Conservation (phyloP, 1,140 invertebrate species). For the Pantala flavescens region DNA sequence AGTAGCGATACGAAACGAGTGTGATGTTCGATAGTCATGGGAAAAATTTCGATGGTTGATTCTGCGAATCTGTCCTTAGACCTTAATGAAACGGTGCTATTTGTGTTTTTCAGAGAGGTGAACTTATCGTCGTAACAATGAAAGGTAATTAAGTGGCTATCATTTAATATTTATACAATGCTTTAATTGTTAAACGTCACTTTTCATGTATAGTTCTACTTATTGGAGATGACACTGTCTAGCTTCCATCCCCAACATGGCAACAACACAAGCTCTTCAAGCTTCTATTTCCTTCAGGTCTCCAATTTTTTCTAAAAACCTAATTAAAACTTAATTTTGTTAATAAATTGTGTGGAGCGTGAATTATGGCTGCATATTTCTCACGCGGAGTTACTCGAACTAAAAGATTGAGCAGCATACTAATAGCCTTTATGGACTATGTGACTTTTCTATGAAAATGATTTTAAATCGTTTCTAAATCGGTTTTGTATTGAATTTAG, state of each 20-base stretch:
- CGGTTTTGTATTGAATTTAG: no score
- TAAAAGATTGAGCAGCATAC: no score
- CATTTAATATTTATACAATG: background rate
- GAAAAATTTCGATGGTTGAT: conserved; percentile 2
- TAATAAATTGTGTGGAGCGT: no score
- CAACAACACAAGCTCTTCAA: background rate
- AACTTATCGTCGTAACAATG: background rate
- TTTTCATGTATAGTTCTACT: background rate
- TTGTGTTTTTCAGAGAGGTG: background rate
- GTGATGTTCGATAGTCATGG: background rate
- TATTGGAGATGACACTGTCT: background rate
- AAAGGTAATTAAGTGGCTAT: background rate
- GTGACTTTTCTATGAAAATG: no score
- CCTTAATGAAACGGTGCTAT: background rate
- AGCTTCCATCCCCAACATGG: conserved; percentile 7
- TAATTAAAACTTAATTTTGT: no score
- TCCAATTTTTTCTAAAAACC: no score
- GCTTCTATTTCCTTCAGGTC: background rate
- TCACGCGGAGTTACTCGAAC: no score
- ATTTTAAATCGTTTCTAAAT: no score
- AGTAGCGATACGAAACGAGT: background rate
- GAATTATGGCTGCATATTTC: no score
- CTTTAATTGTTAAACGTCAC: background rate
- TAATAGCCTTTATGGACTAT: no score
- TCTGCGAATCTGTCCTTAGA: background rate